Evolutionary conservation across 2,888 invertebrate species (phyloP).

Genomic region (Drosophila falleni): DNA sequence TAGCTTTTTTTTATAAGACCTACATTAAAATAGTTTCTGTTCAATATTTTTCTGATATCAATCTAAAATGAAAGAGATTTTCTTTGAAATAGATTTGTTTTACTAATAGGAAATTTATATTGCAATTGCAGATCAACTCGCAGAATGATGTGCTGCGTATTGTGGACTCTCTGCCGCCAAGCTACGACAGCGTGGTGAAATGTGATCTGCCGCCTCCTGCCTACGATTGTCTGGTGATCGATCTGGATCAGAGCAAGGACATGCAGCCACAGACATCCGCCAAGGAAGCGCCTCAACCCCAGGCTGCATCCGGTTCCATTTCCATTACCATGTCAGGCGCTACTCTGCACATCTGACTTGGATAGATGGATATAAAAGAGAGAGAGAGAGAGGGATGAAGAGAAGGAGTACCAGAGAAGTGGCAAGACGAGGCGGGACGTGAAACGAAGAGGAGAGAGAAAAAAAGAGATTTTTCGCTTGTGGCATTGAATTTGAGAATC

Average conservation of each 20-base stretch:
- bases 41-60: no score
- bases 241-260: conserved; percentile 82
- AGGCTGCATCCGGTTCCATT: conserved; percentile 26
- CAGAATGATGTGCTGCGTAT: conserved; percentile 84
- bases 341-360: conserved; percentile 77
- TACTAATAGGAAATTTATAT: not conserved
- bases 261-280: conserved; percentile 67
- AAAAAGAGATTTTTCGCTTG: conserved; percentile 74
- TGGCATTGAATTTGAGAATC: conserved; percentile 48
- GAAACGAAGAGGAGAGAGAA: conserved; percentile 53
- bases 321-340: conserved; percentile 49
- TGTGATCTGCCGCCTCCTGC: conserved; percentile 85
- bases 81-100: not conserved
- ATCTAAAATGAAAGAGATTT: no score
- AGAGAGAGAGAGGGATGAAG: conserved; percentile 44
- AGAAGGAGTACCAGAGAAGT: not conserved
- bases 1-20: no score
- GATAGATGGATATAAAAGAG: not conserved
- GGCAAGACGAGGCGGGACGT: not conserved
- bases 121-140: conserved; percentile 80
- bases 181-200: conserved; percentile 85
- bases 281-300: conserved; percentile 43
- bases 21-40: no score
- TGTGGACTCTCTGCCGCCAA: conserved; percentile 85
- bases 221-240: conserved; percentile 84